Percentiles rank a stretch among this genome's conserved stretches.
Evolutionary conservation across 2,797 vertebrate species (phyloP).

Genomic region (Heteromormyrus szaboi): DNA sequence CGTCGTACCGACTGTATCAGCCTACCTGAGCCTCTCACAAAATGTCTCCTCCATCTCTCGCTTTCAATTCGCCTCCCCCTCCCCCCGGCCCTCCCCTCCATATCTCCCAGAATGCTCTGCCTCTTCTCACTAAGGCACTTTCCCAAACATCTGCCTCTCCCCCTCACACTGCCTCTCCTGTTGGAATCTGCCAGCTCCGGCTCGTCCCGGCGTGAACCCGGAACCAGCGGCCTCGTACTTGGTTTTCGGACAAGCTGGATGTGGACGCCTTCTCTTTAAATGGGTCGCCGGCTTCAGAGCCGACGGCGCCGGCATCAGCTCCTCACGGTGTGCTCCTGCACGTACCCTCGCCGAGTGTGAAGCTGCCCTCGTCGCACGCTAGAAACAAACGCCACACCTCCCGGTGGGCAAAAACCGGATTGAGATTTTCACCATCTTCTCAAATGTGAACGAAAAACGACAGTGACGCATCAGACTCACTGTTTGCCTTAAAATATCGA

Average conservation of each 20-base stretch:
- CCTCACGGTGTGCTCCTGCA: neutral
- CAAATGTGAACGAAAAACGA: neutral
- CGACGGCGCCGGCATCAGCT: neutral
- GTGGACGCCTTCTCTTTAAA: neutral
- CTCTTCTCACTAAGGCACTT: neutral
- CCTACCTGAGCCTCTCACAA: neutral
- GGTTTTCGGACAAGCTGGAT: neutral
- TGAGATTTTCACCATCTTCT: neutral
- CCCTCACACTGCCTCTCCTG: neutral
- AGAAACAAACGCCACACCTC: neutral
- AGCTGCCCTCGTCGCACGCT: neutral
- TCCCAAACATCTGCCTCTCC: neutral
- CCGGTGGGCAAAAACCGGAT: neutral
- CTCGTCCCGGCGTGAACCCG: neutral
- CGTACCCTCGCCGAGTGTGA: neutral
- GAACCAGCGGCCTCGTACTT: neutral
- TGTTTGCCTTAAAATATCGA: neutral
- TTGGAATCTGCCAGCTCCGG: slow-evolving; percentile 55
- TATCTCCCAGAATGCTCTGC: neutral
- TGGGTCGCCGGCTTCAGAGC: neutral
- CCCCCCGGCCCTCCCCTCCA: neutral
- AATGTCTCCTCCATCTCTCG: neutral
- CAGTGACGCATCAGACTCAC: neutral
- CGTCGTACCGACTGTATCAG: neutral
- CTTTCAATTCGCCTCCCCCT: neutral